A percentile compares a stretch with the other conserved stretches of the same genome.
phyloP scores from a whole-genome alignment of 2,113 vertebrate species.

The Coracopsis vasa region DNA sequence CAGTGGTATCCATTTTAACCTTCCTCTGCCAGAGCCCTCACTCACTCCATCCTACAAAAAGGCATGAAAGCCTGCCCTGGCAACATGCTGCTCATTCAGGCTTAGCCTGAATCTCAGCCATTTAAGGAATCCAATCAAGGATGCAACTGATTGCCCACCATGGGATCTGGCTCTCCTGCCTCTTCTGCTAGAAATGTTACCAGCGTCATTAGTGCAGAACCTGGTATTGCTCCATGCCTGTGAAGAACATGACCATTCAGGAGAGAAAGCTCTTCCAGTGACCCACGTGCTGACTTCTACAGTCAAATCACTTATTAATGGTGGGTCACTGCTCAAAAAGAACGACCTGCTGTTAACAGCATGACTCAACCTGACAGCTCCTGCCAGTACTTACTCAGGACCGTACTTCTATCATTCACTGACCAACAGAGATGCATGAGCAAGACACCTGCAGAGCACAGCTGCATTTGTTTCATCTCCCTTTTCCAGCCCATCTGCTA shows the following conservation, averaged over 20 bases:
- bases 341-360: background rate
- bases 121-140: background rate
- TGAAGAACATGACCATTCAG: background rate
- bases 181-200: background rate
- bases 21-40: background rate
- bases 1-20: background rate
- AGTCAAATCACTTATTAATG: background rate
- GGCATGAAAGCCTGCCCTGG: background rate
- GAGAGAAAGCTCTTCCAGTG: background rate
- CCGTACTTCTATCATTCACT: background rate
- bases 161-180: background rate
- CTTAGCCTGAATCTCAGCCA: background rate
- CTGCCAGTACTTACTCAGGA: background rate
- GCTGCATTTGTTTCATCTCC: background rate
- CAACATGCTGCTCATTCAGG: background rate
- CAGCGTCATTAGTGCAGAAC: background rate
- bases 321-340: background rate
- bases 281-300: background rate
- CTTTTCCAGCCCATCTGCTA: background rate
- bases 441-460: background rate
- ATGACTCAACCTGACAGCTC: background rate
- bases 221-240: background rate
- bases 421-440: background rate
- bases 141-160: background rate
- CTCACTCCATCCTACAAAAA: background rate